Percentiles rank a stretch among this genome's conserved stretches.
phyloP scores from a whole-genome alignment of 2,888 invertebrate genomes.

The Ennomos quercinarius region DNA sequence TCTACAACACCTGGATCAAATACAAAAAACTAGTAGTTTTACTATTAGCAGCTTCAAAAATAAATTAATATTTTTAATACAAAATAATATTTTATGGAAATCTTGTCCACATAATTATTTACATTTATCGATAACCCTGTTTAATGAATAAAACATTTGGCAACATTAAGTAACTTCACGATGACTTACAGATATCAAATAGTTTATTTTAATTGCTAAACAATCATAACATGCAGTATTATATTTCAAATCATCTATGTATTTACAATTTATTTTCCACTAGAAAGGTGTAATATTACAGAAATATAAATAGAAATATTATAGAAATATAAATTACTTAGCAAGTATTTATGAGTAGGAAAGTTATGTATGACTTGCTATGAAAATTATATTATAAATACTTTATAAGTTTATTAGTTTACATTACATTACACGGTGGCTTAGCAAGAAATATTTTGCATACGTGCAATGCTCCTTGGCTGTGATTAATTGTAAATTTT shows the following conservation, averaged over 20 bases:
- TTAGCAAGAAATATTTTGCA: no score
- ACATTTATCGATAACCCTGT: slow-evolving; percentile 56
- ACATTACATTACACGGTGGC: no score
- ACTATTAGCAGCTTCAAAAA: slow-evolving; percentile 27
- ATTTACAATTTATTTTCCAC: slow-evolving; percentile 19
- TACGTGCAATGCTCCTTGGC: no score
- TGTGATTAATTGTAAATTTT: no score
- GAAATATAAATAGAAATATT: no score
- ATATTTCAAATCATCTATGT: not conserved
- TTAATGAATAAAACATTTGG: slow-evolving; percentile 54
- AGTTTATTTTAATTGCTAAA: not conserved
- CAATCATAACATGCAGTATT: no score
- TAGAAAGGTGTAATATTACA: not conserved
- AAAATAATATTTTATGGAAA: not conserved
- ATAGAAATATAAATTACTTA: no score
- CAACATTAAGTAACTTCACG: slow-evolving; percentile 50
- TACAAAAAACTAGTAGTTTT: slow-evolving; percentile 46
- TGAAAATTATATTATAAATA: no score
- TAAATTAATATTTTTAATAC: slow-evolving; percentile 1
- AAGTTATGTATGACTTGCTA: no score
- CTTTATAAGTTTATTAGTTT: no score
- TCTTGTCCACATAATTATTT: slow-evolving; percentile 25
- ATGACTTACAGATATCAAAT: slow-evolving; percentile 5
- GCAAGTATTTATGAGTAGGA: no score
- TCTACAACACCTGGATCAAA: slow-evolving; percentile 32